Percentiles rank a stretch among this genome's conserved stretches.
Conservation (phyloP, 2,113 vertebrate genomes). For the Crotophaga sulcirostris region DNA sequence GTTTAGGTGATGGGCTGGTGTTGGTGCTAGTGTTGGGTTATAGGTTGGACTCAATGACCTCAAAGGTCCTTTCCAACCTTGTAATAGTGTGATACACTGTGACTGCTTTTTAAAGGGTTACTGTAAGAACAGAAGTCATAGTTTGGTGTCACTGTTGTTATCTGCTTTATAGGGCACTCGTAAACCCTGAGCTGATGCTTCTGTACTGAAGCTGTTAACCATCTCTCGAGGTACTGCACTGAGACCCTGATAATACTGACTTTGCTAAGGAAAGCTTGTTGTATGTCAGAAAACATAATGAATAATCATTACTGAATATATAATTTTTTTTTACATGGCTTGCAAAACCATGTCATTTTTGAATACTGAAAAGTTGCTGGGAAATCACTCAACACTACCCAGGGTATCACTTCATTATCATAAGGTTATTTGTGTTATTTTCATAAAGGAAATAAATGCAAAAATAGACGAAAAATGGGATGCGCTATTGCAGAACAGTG, state of each 20-base stretch:
- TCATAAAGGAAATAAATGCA: neutral
- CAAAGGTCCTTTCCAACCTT: too few species aligned
- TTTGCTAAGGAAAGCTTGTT: neutral
- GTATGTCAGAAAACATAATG: neutral
- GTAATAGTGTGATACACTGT: too few species aligned
- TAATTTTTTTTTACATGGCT: constrained; percentile 28
- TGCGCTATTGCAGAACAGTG: neutral
- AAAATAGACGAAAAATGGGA: neutral
- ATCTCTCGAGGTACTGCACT: neutral
- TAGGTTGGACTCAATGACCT: too few species aligned
- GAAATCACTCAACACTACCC: constrained; percentile 20
- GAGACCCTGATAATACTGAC: neutral
- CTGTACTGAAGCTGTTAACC: neutral
- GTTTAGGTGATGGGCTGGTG: too few species aligned
- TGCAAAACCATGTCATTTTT: constrained; percentile 48
- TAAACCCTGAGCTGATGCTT: neutral
- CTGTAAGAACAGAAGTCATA: neutral
- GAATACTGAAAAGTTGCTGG: constrained; percentile 32
- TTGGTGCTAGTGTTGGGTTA: too few species aligned
- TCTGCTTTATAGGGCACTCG: neutral
- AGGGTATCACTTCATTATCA: constrained; percentile 15
- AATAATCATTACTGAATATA: neutral
- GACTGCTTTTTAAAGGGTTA: neutral
- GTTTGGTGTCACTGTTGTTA: neutral
- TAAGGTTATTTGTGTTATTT: neutral